Evolutionary conservation across 2,888 invertebrate genomes (phyloP).

Genomic region (Leptura quadrifasciata): DNA sequence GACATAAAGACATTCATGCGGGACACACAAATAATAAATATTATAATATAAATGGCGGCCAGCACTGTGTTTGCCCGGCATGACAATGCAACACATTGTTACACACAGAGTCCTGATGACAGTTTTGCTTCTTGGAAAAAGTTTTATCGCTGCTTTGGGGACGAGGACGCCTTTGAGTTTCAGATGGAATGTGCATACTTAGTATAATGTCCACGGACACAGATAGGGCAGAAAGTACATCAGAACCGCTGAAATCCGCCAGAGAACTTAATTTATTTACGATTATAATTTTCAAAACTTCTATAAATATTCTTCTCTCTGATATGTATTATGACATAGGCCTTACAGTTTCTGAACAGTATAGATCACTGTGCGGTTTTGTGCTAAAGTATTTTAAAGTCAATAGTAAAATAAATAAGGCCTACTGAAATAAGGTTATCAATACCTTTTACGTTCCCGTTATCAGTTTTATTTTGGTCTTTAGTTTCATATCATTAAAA

Average conservation of each 20-base stretch:
- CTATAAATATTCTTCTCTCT: no score
- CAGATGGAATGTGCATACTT: constrained; percentile 58
- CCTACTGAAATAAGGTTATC: no score
- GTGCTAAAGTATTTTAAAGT: no score
- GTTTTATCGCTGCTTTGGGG: constrained; percentile 71
- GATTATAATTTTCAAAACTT: no score
- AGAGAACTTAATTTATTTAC: neutral
- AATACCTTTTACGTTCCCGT: no score
- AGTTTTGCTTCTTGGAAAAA: constrained; percentile 73
- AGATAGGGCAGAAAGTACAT: constrained; percentile 49
- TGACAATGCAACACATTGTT: constrained; percentile 73
- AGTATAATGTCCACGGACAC: constrained; percentile 61
- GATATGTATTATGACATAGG: no score
- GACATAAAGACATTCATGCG: constrained; percentile 69
- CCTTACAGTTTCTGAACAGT: no score
- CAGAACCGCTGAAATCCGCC: neutral
- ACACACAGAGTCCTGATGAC: constrained; percentile 72
- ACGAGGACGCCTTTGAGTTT: constrained; percentile 51
- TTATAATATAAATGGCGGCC: constrained; percentile 72
- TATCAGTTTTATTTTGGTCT: no score
- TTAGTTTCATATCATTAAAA: no score
- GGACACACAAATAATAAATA: constrained; percentile 75
- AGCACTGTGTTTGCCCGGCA: constrained; percentile 64
- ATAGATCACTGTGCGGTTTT: no score
- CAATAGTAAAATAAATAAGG: no score